Evolutionary conservation across 2,888 invertebrate species (phyloP).

Genomic region (Xylocampa areola): DNA sequence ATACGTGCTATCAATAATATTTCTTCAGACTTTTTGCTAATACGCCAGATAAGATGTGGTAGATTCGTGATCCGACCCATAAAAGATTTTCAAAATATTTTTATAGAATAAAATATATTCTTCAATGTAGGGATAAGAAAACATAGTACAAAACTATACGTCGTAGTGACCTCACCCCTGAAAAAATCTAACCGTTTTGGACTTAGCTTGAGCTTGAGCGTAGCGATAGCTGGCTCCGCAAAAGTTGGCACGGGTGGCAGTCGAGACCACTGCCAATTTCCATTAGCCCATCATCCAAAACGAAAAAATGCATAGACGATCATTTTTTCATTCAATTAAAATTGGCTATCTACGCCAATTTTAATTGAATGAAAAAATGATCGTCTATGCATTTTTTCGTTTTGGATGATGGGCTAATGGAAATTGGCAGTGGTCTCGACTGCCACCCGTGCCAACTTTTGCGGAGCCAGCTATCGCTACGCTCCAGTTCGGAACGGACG

Average conservation of each 20-base stretch:
- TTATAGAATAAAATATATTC: no score
- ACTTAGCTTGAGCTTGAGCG: conserved; percentile 86
- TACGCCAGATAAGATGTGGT: not conserved
- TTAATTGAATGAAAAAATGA: conserved; percentile 90
- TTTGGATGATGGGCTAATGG: conserved; percentile 90
- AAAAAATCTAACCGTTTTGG: conserved; percentile 77
- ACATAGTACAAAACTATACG: conserved; percentile 8
- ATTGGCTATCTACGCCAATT: conserved; percentile 88
- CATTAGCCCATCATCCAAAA: conserved; percentile 90
- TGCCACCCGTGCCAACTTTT: conserved; percentile 87
- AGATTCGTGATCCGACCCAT: not conserved
- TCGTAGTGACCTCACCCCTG: conserved; percentile 50
- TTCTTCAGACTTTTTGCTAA: conserved; percentile 13
- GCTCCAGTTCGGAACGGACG: conserved; percentile 83
- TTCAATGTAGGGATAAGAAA: no score
- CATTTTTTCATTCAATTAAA: conserved; percentile 90
- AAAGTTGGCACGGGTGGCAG: conserved; percentile 87
- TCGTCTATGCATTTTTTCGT: conserved; percentile 89
- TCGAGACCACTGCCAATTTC: conserved; percentile 89
- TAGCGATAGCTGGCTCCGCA: conserved; percentile 87
- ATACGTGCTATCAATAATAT: conserved; percentile 50
- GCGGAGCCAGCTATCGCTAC: conserved; percentile 87
- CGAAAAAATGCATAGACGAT: conserved; percentile 89
- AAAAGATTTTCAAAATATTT: not conserved
- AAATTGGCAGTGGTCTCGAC: conserved; percentile 88